phyloP scores from a whole-genome alignment of 1,140 invertebrate genomes.

The Solenopsis invicta region DNA sequence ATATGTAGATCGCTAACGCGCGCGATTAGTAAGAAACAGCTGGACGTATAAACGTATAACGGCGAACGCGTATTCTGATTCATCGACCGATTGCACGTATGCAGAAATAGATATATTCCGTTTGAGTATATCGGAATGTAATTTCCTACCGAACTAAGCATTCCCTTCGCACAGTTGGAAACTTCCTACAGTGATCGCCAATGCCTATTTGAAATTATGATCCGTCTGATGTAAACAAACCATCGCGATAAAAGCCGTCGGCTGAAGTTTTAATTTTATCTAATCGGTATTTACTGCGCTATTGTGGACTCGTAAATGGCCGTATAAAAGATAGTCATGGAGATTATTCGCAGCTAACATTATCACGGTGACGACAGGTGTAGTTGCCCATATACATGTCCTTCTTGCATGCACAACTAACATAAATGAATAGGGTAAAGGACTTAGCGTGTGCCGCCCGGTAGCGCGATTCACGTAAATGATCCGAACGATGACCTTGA shows the following conservation, averaged over 20 bases:
- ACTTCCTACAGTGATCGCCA: slow-evolving; percentile 54
- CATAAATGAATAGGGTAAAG: slow-evolving; percentile 76
- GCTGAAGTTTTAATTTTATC: slow-evolving; percentile 76
- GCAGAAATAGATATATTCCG: slow-evolving; percentile 48
- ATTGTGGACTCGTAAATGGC: slow-evolving; percentile 73
- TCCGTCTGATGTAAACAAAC: slow-evolving; percentile 73
- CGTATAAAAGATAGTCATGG: slow-evolving; percentile 76
- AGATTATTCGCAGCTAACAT: slow-evolving; percentile 73
- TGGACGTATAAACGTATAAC: not conserved
- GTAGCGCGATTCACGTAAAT: slow-evolving; percentile 67
- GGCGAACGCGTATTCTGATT: slow-evolving; percentile 21
- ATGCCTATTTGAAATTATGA: slow-evolving; percentile 74
- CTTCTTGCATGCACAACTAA: slow-evolving; percentile 78
- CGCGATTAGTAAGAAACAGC: slow-evolving; percentile 2
- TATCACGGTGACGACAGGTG: slow-evolving; percentile 79
- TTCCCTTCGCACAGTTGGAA: not conserved
- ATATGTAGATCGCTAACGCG: not conserved
- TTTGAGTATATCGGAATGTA: slow-evolving; percentile 32
- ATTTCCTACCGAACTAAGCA: slow-evolving; percentile 40
- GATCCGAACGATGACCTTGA: slow-evolving; percentile 67
- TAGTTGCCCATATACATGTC: slow-evolving; percentile 77
- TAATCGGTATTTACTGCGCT: slow-evolving; percentile 73
- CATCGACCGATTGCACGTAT: not conserved
- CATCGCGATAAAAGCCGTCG: slow-evolving; percentile 69
- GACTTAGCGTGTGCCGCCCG: slow-evolving; percentile 65